Evolutionary conservation across 1,140 invertebrate genomes (phyloP), one percentile per base, ranked within the genome.

Genomic region (Heterodera carotae): DNA sequence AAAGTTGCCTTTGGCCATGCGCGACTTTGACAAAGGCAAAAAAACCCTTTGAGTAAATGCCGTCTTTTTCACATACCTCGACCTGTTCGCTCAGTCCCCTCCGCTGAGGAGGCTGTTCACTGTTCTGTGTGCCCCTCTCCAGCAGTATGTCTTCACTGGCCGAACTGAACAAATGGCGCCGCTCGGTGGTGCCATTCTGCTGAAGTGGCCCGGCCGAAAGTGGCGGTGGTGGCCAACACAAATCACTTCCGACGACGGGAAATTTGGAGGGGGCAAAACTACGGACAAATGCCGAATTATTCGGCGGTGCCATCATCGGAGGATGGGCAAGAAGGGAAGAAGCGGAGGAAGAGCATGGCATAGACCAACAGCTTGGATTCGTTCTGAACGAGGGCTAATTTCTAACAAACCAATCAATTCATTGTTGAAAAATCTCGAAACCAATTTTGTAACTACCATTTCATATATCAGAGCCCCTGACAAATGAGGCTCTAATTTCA

Each of bases 91-190:
- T 81, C 29, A 27, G 6, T 56, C 27, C 75, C 31, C n/a, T 36
- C 25, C 36, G 25, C 0, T 31, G n/a, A n/a, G n/a, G n/a, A n/a
- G n/a, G n/a, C n/a, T n/a, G n/a, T 68, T 31, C 15, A 22, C 69
- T 15, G 60, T 10, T 2, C n/a, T 48, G 75, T 29, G 22, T 27
- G 82, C 68, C 39, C 48, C 48, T 56, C 66, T 76, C 29, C 72
- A 77, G n/a, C n/a, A n/a, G 77, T 33, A 60, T 25, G 53, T 79
- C 43, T 59, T 78, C 62, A 33, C 78, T 34, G 33, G 76, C 33
- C 60, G 62, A 33, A 56, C 75, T 75, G 31, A 68, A 81, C 66
- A 77, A 62, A 34, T 59, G 68, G 22, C 34, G 80, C 33, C 64
- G 71, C 31, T 66, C 34, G 27, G 36, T 33, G 27, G 25, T 39